Conservation (phyloP, 2,888 invertebrate genomes). For the Rotaria sp. region DNA sequence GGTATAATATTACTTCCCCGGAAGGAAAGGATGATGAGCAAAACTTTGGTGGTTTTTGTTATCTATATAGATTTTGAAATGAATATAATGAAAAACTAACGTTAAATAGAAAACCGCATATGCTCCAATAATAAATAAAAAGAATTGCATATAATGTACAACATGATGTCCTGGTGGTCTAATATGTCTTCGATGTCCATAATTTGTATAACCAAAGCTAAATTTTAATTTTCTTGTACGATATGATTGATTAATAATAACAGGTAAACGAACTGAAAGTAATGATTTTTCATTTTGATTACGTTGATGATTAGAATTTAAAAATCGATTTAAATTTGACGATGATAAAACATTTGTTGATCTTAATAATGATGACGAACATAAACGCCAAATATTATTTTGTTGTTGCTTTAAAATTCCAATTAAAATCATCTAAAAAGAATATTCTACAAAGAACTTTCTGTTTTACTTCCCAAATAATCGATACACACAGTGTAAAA, state of each 20-base stretch:
- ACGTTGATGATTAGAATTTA: neutral
- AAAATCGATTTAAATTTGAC: neutral
- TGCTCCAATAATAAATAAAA: neutral
- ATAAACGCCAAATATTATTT: neutral
- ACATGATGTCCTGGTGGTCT: slow-evolving; percentile 10
- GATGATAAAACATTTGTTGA: neutral
- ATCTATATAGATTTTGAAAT: too few relatives aligned
- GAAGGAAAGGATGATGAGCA: too few relatives aligned
- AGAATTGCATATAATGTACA: neutral
- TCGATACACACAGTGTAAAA: neutral
- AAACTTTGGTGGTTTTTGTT: too few relatives aligned
- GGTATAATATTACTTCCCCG: too few relatives aligned
- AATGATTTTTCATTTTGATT: neutral
- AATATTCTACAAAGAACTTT: neutral
- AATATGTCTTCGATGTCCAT: slow-evolving; percentile 18
- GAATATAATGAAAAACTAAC: neutral
- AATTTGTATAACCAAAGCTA: slow-evolving; percentile 18
- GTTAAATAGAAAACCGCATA: neutral
- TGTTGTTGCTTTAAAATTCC: neutral
- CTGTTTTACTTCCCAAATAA: neutral
- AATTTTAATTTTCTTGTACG: slow-evolving; percentile 18
- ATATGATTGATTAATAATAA: neutral
- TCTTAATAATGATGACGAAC: neutral
- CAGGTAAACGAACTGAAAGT: neutral
- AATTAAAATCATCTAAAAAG: neutral